Evolutionary conservation across 2,888 invertebrate genomes (phyloP), one percentile per base, ranked within the genome.

Genomic region (Isoperla grammatica): DNA sequence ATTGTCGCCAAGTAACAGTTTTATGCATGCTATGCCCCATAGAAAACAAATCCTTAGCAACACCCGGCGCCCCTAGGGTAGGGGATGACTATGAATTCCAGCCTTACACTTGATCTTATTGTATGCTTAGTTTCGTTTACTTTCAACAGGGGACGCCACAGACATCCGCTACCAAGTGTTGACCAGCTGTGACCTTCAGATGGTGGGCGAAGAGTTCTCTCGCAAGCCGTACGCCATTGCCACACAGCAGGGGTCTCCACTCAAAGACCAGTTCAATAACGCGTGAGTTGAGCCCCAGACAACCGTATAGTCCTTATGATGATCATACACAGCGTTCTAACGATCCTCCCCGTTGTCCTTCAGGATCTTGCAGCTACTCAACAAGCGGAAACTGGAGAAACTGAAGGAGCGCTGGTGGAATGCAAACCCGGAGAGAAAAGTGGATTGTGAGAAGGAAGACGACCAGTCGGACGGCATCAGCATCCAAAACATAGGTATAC

Each of bases 351-450:
- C 54, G 1, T 48, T 29, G 40, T 55, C 62, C 58, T 19, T 35
- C 68, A 96, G 96, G 20, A 95, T 98, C 67, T 80, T 98, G 4
- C 88, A 91, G 68, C 80, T 98, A 37, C 78, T 97, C n/a, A 98
- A 98, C 75, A 89, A 92, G 69, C 83, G 97, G 0, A 87, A 88
- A 70, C 75, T 98, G 66, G 98, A 98, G 74, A 90, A 92, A 67
- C 76, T 98, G 13, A 97, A 97, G 75, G 95, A 96, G 69, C 86
- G 83, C 68, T 99, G 98, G 98, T 99, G 98, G 98, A 89, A 85
- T 68, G 86, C 87, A 64, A 95, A 95, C 69, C 87, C 87, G 0
- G 82, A 84, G 6, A 84, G 83, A 37, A 83, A 83, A 68, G 81
- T 83, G 63, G 75, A 76, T 58, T 94, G 94, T 69, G 90, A 91